Conservation (phyloP, 2,888 invertebrate species). For the Nemoura dubitans region DNA sequence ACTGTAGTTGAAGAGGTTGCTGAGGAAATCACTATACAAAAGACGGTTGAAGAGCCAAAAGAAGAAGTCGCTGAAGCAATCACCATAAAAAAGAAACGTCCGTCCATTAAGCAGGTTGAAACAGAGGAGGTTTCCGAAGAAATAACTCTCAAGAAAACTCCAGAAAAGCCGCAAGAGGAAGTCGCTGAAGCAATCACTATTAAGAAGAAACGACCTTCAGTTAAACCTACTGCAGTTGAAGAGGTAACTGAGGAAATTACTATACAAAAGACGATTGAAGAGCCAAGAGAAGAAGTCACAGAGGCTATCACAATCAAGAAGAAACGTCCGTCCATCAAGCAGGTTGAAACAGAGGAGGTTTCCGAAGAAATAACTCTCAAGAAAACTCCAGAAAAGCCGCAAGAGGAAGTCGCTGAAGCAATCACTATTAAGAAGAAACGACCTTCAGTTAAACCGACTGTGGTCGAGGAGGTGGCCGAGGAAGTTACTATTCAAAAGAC, state of each 20-base stretch:
- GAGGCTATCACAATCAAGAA: constrained; percentile 58
- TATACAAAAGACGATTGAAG: constrained; percentile 64
- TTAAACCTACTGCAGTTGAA: constrained; percentile 55
- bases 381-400: constrained; percentile 53
- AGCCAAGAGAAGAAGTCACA: constrained; percentile 60
- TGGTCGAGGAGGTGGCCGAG: constrained; percentile 51
- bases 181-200: constrained; percentile 51
- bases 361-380: constrained; percentile 54
- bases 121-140: constrained; percentile 51
- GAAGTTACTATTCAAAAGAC: constrained; percentile 52
- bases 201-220: constrained; percentile 49
- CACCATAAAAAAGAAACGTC: constrained; percentile 51
- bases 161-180: constrained; percentile 50
- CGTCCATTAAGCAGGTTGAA: constrained; percentile 22
- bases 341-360: constrained; percentile 55
- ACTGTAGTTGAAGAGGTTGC: constrained; percentile 59
- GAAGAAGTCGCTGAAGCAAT: constrained; percentile 55
- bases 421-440: constrained; percentile 52
- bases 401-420: constrained; percentile 55
- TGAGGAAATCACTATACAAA: constrained; percentile 58
- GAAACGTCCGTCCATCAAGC: constrained; percentile 54
- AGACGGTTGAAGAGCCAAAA: constrained; percentile 56
- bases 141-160: constrained; percentile 52
- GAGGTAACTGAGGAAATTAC: constrained; percentile 54
- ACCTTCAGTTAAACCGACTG: constrained; percentile 25